Percentiles rank a stretch among this genome's conserved stretches.
Conservation (phyloP, 2,888 invertebrate species). For the Platerodrilus igneus region DNA sequence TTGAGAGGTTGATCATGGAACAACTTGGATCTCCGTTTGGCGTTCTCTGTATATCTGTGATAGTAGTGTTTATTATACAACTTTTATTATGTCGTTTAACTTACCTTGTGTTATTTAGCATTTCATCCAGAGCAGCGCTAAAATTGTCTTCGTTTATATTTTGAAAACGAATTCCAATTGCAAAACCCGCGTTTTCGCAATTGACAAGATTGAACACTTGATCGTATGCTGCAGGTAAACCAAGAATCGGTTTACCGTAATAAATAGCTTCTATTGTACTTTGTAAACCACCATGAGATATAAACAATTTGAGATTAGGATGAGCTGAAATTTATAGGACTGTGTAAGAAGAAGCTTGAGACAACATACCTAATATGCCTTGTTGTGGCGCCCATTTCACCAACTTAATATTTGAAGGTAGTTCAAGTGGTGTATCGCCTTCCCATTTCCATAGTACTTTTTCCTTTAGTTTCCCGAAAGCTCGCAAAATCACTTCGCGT, state of each 20-base stretch:
- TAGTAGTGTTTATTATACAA: too few relatives aligned
- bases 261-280: constrained; percentile 54
- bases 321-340: constrained; percentile 44
- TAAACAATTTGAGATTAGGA: constrained; percentile 52
- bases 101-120: constrained; percentile 42
- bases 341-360: too few relatives aligned
- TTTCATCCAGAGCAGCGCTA: constrained; percentile 41
- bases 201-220: constrained; percentile 49
- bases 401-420: constrained; percentile 26
- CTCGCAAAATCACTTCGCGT: constrained; percentile 12
- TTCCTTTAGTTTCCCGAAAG: constrained; percentile 17
- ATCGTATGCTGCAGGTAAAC: constrained; percentile 50
- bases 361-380: constrained; percentile 25
- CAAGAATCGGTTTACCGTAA: constrained; percentile 48
- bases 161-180: constrained; percentile 42
- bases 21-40: too few relatives aligned
- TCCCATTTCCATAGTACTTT: constrained; percentile 29
- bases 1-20: too few relatives aligned
- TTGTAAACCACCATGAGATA: constrained; percentile 58
- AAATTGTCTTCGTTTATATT: constrained; percentile 45
- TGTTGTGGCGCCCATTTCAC: constrained; percentile 30
- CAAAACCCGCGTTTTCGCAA: constrained; percentile 45
- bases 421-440: constrained; percentile 13
- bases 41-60: too few relatives aligned
- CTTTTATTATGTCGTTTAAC: too few relatives aligned